Evolutionary conservation across 2,113 vertebrate genomes (phyloP).

Genomic region (Eptatretus burgeri): DNA sequence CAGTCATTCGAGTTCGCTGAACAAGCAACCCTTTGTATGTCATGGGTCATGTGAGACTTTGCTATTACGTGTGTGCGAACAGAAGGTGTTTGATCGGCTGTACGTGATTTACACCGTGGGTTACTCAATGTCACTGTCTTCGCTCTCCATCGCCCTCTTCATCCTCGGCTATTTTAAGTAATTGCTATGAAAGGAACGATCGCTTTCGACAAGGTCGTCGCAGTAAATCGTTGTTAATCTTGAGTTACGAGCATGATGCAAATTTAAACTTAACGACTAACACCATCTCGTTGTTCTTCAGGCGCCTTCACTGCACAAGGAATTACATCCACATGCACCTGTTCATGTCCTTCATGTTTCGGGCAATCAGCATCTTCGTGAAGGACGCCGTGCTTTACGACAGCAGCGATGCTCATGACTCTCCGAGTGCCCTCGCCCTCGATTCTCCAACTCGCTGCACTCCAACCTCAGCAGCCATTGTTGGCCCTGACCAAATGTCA

Average conservation of each 20-base stretch:
- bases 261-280: too few relatives aligned
- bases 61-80: neutral
- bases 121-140: constrained; percentile 45
- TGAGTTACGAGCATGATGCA: too few relatives aligned
- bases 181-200: too few relatives aligned
- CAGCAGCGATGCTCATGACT: too few relatives aligned
- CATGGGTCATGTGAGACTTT: neutral
- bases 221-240: too few relatives aligned
- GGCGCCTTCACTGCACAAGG: constrained; percentile 53
- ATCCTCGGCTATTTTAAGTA: constrained; percentile 64
- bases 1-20: too few relatives aligned
- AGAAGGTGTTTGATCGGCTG: constrained; percentile 53
- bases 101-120: constrained; percentile 53
- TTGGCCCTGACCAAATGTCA: too few relatives aligned
- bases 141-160: constrained; percentile 32
- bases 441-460: too few relatives aligned
- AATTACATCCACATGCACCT: constrained; percentile 70
- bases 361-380: constrained; percentile 47
- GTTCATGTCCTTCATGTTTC: constrained; percentile 52
- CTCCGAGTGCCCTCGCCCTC: too few relatives aligned
- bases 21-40: too few relatives aligned
- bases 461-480: too few relatives aligned
- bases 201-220: too few relatives aligned
- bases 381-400: constrained; percentile 43
- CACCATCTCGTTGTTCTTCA: constrained; percentile 11